Percentiles rank a stretch among this genome's conserved stretches.
Evolutionary conservation across 2,797 vertebrate genomes (phyloP).

Genomic region (Sebastes matsubarae): DNA sequence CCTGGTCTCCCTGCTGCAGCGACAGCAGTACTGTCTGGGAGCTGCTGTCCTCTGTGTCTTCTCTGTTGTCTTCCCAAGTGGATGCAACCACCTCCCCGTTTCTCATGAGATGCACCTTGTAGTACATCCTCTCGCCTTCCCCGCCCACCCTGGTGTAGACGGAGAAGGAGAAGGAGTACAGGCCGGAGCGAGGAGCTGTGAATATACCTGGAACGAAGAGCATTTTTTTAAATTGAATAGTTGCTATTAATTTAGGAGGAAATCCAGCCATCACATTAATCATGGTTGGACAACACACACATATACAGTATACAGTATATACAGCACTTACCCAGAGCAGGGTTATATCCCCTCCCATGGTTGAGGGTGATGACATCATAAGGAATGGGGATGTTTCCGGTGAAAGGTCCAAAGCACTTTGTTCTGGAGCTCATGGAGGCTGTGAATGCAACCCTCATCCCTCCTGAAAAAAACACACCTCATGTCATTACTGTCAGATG

Average conservation of each 20-base stretch:
- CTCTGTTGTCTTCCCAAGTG: slow-evolving; percentile 66
- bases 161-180: slow-evolving; percentile 62
- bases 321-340: slow-evolving; percentile 48
- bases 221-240: not conserved
- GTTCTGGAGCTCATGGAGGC: slow-evolving; percentile 22
- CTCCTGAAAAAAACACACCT: slow-evolving; percentile 28
- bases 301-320: not conserved
- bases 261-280: not conserved
- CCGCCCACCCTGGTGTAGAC: slow-evolving; percentile 39
- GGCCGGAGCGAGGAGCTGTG: slow-evolving; percentile 50
- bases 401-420: slow-evolving; percentile 63
- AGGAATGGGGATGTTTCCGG: slow-evolving; percentile 42
- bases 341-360: slow-evolving; percentile 66
- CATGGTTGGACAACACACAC: not conserved
- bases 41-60: slow-evolving; percentile 68
- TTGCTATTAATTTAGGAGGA: too few relatives aligned
- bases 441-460: slow-evolving; percentile 36
- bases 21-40: slow-evolving; percentile 54
- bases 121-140: slow-evolving; percentile 32
- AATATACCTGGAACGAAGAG: slow-evolving; percentile 43
- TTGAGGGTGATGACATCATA: slow-evolving; percentile 58
- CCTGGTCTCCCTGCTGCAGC: slow-evolving; percentile 56
- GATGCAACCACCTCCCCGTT: slow-evolving; percentile 40
- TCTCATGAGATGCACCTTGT: slow-evolving; percentile 60
- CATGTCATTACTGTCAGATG: not conserved